Evolutionary conservation across 1,140 invertebrate species (phyloP).

Genomic region (Chlorops oryzae): DNA sequence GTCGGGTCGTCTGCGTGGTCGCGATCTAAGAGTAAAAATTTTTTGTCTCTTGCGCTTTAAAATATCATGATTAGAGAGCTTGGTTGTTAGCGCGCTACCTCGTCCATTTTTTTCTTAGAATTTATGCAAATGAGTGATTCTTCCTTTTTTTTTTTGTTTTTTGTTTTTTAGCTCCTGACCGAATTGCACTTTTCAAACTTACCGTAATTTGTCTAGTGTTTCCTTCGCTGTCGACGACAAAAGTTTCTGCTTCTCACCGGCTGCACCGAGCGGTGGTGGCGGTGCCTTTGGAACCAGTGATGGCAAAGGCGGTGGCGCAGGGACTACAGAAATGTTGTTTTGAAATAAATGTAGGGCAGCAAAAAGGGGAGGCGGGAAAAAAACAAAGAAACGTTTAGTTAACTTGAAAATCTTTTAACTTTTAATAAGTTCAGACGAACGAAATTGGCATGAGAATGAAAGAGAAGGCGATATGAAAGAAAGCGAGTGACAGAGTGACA

Average conservation of each 20-base stretch:
- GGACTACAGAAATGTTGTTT: constrained; percentile 30
- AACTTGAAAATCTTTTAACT: too few relatives aligned
- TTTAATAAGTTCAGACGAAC: not conserved
- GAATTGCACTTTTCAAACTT: constrained; percentile 14
- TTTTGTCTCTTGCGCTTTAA: too few relatives aligned
- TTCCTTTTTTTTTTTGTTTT: too few relatives aligned
- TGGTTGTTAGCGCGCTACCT: constrained; percentile 56
- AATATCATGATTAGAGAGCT: constrained; percentile 19
- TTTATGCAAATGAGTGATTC: constrained; percentile 8
- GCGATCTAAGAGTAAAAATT: constrained; percentile 47
- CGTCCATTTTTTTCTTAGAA: constrained; percentile 1
- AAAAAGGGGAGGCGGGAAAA: too few relatives aligned
- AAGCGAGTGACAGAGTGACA: constrained; percentile 9
- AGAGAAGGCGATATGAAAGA: constrained; percentile 1
- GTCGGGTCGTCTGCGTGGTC: constrained; percentile 74
- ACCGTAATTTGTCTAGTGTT: constrained; percentile 53
- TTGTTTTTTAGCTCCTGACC: not conserved
- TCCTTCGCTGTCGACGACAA: constrained; percentile 51
- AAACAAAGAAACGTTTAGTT: too few relatives aligned
- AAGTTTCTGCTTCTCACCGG: constrained; percentile 48
- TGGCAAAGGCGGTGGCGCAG: constrained; percentile 41
- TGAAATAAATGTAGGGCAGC: not conserved
- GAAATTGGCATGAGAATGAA: not conserved
- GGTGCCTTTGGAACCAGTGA: constrained; percentile 51
- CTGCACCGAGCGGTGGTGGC: constrained; percentile 55